Evolutionary conservation across 92 coral and sea anemone species (phyloP), one percentile per base, ranked within the genome.

Genomic region (Bergia puertoricense): DNA sequence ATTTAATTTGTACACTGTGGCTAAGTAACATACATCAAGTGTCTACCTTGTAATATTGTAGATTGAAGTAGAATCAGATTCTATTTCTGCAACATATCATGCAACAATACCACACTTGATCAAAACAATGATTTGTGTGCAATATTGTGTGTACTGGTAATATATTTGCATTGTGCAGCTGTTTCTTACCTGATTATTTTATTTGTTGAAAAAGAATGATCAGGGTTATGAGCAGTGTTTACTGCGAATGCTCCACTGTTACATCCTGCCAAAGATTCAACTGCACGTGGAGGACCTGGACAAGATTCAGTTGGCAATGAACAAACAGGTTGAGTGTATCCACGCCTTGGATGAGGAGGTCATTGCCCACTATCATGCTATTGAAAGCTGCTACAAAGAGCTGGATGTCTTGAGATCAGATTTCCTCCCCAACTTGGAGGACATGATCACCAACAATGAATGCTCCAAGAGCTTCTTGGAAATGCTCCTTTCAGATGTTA

Each of bases 201-300:
- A 56, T 22, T 71, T n/a, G 13, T 78, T 69, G 4, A 5, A 81
- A 59, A 80, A 40, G 57, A 43, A 54, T 43, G 86, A 65, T 50
- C 81, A 90, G 74, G 94, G 94, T 83, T 82, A 91, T 81, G 91
- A 93, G 82, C 90, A 94, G 76, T 89, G 91, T 77, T 89, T 97
- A 84, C 86, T 97, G 36, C 91, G 99, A 38, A 95, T 97, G 98
- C 93, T 97, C 41, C 98, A 97, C 86, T 97, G 99, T 90, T 97
- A 94, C 88, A 96, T 97, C 59, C 86, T 97, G 38, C 99, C 99
- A 3, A 97, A 95, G 89, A 93, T 97, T 44, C 86, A 92, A 14
- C 85, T 97, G 44, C 91, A 92, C 54, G 44, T 66, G 57, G 92
- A 93, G 44, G 98, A 97, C 90, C 36, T 91, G n/a, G 90, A 89